Percentiles rank a stretch among this genome's conserved stretches.
Evolutionary conservation across 2,888 invertebrate species (phyloP).

Genomic region (Ectropis crepuscularia): DNA sequence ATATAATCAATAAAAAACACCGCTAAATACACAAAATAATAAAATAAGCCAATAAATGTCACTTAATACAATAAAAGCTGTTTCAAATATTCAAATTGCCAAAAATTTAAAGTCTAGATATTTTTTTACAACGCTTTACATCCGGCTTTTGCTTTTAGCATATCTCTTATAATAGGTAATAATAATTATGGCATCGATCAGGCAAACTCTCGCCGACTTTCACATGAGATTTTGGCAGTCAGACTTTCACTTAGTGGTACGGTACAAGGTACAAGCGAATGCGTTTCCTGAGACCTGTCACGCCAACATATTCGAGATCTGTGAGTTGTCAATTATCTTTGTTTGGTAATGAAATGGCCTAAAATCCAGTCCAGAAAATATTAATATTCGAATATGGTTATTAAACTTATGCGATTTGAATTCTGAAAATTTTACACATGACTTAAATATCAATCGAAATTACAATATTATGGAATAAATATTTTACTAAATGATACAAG

Average conservation of each 20-base stretch:
- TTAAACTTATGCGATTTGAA: no score
- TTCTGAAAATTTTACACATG: no score
- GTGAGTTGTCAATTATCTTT: no score
- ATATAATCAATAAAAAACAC: background rate
- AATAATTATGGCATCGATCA: conserved; percentile 84
- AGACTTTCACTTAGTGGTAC: conserved; percentile 71
- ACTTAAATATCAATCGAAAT: no score
- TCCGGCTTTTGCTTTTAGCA: conserved; percentile 80
- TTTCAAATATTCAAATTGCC: conserved; percentile 19
- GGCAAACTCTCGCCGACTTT: conserved; percentile 75
- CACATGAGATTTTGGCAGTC: conserved; percentile 81
- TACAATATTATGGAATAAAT: no score
- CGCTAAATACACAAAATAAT: background rate
- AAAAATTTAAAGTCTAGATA: conserved; percentile 42
- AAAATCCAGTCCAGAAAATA: no score
- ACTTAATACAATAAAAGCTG: conserved; percentile 3
- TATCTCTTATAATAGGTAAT: conserved; percentile 81
- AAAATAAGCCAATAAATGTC: conserved; percentile 8
- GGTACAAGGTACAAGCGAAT: conserved; percentile 44
- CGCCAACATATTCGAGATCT: no score
- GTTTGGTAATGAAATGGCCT: no score
- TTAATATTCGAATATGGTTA: no score
- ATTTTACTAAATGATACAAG: no score
- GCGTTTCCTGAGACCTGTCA: conserved; percentile 10
- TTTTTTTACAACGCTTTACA: conserved; percentile 54